Evolutionary conservation across 2,797 vertebrate species (phyloP).

Genomic region (Arctocebus calabarensis): DNA sequence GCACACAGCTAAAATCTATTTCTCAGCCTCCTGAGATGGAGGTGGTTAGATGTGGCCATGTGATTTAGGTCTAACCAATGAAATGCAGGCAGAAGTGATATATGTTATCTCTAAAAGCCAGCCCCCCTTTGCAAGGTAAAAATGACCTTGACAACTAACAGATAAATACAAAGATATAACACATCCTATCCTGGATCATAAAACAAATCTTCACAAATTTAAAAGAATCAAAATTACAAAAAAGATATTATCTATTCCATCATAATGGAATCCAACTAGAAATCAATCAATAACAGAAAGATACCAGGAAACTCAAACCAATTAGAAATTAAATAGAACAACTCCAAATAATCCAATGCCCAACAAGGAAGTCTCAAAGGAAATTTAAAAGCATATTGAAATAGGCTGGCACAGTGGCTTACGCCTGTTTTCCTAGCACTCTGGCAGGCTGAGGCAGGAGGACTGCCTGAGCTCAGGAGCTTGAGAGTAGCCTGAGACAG

Average conservation of each 20-base stretch:
- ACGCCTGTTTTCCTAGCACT: no score
- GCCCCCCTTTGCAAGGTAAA: background rate
- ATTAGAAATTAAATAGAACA: background rate
- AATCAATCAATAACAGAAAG: background rate
- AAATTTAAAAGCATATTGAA: background rate
- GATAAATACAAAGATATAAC: background rate
- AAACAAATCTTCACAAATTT: background rate
- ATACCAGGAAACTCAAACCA: background rate
- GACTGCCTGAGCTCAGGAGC: no score
- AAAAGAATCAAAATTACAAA: background rate
- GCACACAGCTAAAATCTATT: background rate
- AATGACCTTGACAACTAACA: background rate
- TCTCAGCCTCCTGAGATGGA: background rate
- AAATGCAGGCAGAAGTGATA: background rate
- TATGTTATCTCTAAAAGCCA: background rate
- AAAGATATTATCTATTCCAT: background rate
- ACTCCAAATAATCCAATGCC: background rate
- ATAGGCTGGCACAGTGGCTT: no score
- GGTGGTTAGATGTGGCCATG: background rate
- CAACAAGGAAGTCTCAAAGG: background rate
- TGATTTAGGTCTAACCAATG: background rate
- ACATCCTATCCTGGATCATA: background rate
- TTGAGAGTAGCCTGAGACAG: no score
- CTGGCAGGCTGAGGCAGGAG: no score
- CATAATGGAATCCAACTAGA: background rate